A percentile compares a stretch with the other conserved stretches of the same genome.
phyloP scores from a whole-genome alignment of 2,113 vertebrate genomes.

The Notiomystis cincta region DNA sequence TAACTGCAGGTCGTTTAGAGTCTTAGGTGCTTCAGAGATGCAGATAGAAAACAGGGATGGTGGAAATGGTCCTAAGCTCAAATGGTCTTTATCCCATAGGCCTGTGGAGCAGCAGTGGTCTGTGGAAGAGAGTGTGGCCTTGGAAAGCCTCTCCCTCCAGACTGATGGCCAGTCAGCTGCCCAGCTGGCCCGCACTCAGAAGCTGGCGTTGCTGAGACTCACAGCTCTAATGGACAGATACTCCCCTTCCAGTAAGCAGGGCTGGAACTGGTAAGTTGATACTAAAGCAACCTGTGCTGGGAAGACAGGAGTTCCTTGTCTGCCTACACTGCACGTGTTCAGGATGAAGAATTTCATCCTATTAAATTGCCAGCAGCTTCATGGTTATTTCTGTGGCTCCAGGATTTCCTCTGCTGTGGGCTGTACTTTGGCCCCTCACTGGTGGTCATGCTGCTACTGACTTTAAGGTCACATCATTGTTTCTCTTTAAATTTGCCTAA shows the following conservation, averaged over 20 bases:
- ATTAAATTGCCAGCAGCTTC: rapidly evolving
- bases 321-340: background rate
- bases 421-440: background rate
- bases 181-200: slow-evolving; percentile 79
- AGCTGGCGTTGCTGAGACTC: slow-evolving; percentile 81
- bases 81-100: slow-evolving; percentile 50
- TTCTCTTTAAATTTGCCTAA: background rate
- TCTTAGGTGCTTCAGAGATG: background rate
- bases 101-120: slow-evolving; percentile 56
- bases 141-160: slow-evolving; percentile 42
- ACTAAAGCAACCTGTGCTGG: background rate
- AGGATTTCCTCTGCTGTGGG: background rate
- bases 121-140: slow-evolving; percentile 64
- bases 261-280: slow-evolving; percentile 87
- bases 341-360: background rate
- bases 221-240: slow-evolving; percentile 87
- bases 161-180: slow-evolving; percentile 71
- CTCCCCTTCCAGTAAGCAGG: slow-evolving; percentile 84
- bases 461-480: background rate
- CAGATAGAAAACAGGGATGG: background rate
- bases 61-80: background rate
- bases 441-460: background rate
- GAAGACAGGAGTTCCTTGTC: background rate
- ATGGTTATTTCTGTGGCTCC: background rate
- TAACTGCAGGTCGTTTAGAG: background rate